These are phyloP conservation scores for Heteractis magnifica DNA, from an alignment of 92 coral and sea anemone species.

Conservation along the genomic window DNA sequence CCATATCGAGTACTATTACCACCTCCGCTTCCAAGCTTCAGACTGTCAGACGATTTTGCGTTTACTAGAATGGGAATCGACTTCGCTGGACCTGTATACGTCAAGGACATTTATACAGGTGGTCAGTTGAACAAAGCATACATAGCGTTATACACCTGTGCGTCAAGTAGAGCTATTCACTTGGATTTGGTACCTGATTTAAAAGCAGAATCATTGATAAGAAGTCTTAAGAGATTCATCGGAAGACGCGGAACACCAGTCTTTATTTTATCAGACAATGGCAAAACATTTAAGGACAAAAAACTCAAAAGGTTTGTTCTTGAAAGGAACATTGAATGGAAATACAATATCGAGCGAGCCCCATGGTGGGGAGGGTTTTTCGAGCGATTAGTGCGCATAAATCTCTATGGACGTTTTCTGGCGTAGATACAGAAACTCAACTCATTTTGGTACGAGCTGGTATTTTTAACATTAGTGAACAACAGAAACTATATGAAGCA, in stretches of 20 bases:
- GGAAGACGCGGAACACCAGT: not conserved
- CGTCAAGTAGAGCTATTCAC: conserved; percentile 13
- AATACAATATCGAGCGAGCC: not conserved
- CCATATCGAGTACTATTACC: too few relatives aligned
- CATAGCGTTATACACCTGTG: conserved; percentile 9
- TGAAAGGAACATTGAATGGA: not conserved
- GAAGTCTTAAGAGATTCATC: not conserved
- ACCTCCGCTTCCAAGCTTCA: too few relatives aligned
- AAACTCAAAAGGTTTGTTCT: not conserved
- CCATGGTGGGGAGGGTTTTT: not conserved
- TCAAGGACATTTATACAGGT: too few relatives aligned
- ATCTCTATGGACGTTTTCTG: conserved; percentile 52
- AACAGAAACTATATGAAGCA: conserved; percentile 8
- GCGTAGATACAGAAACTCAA: conserved; percentile 39
- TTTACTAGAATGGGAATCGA: too few relatives aligned
- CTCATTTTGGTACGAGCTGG: conserved; percentile 44
- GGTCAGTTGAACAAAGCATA: not conserved
- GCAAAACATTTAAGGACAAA: conserved; percentile 6
- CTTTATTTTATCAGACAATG: not conserved
- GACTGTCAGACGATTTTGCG: too few relatives aligned
- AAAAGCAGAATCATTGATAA: not conserved
- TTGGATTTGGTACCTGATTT: conserved; percentile 11
- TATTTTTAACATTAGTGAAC: conserved; percentile 30
- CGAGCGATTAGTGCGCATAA: conserved; percentile 25
- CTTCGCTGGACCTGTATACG: too few relatives aligned